A percentile compares a stretch with the other conserved stretches of the same genome.
Evolutionary conservation across 2,888 invertebrate genomes (phyloP).

Genomic region (Callosobruchus maculatus): DNA sequence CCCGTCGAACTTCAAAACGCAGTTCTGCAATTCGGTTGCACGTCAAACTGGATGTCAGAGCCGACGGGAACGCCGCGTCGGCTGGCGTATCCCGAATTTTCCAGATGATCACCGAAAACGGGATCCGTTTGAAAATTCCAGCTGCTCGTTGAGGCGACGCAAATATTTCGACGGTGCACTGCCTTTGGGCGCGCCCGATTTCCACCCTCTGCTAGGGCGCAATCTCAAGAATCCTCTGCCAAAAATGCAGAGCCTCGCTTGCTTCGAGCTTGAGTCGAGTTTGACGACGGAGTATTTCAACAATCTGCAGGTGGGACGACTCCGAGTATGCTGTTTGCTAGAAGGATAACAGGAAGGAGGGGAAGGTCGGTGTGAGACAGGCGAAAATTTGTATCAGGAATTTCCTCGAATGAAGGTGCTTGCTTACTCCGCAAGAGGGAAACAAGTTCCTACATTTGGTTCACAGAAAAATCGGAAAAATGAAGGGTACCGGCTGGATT

Average conservation of each 20-base stretch:
- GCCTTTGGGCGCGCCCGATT: neutral
- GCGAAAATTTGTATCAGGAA: too few species aligned
- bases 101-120: neutral
- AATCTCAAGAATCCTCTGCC: neutral
- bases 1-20: neutral
- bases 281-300: neutral
- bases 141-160: neutral
- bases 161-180: neutral
- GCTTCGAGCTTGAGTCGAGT: neutral
- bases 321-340: neutral
- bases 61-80: neutral
- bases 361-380: too few species aligned
- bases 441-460: too few species aligned
- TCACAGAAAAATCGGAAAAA: too few species aligned
- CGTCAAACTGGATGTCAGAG: neutral
- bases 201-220: neutral
- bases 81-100: neutral
- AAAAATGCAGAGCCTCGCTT: neutral
- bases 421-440: too few species aligned
- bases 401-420: too few species aligned
- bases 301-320: neutral
- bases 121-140: neutral
- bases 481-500: too few species aligned
- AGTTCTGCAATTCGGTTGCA: neutral
- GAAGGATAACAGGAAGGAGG: too few species aligned